phyloP scores from a whole-genome alignment of 2,888 invertebrate genomes.

The Thymelicus acteon region DNA sequence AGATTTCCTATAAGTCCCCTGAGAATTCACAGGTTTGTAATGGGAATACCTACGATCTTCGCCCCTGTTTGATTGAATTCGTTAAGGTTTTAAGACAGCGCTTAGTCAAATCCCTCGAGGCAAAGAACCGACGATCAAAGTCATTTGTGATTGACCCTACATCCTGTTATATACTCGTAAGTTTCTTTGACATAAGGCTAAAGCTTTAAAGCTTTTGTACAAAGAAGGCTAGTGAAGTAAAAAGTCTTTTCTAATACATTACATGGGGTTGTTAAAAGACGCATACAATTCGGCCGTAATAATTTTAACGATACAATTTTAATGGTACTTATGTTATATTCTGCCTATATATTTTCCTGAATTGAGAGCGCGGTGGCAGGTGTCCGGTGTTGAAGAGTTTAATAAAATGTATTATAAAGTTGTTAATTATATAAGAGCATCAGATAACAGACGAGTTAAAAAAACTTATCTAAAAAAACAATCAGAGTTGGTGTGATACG shows the following conservation, averaged over 20 bases:
- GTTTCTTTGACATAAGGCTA: conserved; percentile 32
- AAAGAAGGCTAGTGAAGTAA: conserved; percentile 11
- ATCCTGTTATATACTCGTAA: conserved; percentile 25
- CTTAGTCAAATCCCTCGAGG: conserved; percentile 44
- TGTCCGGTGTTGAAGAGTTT: too few species aligned
- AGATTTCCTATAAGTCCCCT: conserved; percentile 40
- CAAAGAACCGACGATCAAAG: conserved; percentile 38
- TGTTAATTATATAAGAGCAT: too few species aligned
- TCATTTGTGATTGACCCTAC: conserved; percentile 41
- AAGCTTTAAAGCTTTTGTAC: conserved; percentile 19
- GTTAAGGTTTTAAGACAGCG: conserved; percentile 46
- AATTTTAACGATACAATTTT: too few species aligned
- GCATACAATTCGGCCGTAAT: not conserved
- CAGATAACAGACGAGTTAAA: too few species aligned
- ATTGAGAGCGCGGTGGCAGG: too few species aligned
- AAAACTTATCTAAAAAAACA: too few species aligned
- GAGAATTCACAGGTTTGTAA: conserved; percentile 43
- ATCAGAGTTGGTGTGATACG: too few species aligned
- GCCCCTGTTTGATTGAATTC: conserved; percentile 47
- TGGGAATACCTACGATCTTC: conserved; percentile 42
- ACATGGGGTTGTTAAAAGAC: not conserved
- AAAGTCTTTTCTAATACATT: not conserved
- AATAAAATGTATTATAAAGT: too few species aligned
- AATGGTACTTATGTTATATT: too few species aligned
- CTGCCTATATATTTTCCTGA: too few species aligned